These are phyloP conservation scores for Barypeithes pellucidus DNA, from an alignment of 2,888 invertebrate species.

Conservation along the genomic window DNA sequence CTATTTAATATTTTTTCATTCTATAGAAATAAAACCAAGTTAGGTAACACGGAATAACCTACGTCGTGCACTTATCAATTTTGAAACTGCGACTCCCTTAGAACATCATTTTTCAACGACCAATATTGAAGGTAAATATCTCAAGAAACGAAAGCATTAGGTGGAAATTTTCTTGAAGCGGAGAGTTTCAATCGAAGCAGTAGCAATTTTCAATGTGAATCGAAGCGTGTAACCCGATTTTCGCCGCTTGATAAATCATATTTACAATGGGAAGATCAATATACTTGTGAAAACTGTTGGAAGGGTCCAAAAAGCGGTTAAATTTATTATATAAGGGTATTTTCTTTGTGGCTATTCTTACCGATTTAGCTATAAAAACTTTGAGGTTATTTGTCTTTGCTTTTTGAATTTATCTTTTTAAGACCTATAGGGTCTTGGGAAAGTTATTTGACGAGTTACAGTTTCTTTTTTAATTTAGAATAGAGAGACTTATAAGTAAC, in stretches of 20 bases:
- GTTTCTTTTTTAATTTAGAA: no score
- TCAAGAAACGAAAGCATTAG: conserved; percentile 30
- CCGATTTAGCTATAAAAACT: neutral
- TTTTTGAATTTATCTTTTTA: neutral
- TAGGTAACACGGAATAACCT: neutral
- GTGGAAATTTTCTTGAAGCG: conserved; percentile 29
- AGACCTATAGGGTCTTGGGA: no score
- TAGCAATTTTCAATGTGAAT: conserved; percentile 63
- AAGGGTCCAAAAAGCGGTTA: conserved; percentile 29
- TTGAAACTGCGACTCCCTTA: conserved; percentile 10
- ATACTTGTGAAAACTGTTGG: conserved; percentile 48
- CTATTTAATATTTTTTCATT: neutral
- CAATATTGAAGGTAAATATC: conserved; percentile 28
- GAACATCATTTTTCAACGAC: conserved; percentile 28
- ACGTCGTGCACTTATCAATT: conserved; percentile 2
- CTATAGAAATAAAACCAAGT: neutral
- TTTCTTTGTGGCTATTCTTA: conserved; percentile 22
- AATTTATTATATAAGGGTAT: conserved; percentile 38
- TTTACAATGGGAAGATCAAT: conserved; percentile 60
- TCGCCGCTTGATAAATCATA: conserved; percentile 65
- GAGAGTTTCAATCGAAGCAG: conserved; percentile 51
- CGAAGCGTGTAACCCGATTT: conserved; percentile 64
- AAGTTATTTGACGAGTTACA: no score
- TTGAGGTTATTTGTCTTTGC: conserved; percentile 10
- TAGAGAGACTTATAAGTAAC: no score